Percentiles rank a stretch among this genome's conserved stretches.
Conservation (phyloP, 2,797 vertebrate genomes). For the Eulemur albifrons region DNA sequence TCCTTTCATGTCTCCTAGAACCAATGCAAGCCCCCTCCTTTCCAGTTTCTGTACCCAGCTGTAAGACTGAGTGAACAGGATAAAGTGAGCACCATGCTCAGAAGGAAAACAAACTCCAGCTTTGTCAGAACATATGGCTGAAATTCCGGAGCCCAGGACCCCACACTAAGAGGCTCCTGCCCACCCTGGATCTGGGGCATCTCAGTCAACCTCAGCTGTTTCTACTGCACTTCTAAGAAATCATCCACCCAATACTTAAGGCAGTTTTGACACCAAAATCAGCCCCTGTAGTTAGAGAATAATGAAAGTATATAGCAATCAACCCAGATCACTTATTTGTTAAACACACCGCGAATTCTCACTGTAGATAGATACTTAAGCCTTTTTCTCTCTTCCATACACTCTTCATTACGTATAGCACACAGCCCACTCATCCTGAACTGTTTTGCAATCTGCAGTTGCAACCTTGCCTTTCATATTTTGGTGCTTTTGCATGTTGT, state of each 20-base stretch:
- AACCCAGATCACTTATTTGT: neutral
- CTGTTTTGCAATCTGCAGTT: neutral
- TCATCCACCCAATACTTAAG: neutral
- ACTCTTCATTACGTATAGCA: neutral
- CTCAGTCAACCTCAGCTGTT: neutral
- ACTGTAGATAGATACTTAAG: neutral
- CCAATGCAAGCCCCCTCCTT: neutral
- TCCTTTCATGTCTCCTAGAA: neutral
- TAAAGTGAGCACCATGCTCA: neutral
- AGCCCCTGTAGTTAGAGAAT: neutral
- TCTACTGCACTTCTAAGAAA: neutral
- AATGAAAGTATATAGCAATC: neutral
- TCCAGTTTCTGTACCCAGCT: constrained; percentile 7
- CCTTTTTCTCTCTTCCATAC: accelerated
- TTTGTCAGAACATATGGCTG: constrained; percentile 18
- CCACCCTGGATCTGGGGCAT: neutral
- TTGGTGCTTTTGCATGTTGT: neutral
- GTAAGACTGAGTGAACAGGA: neutral
- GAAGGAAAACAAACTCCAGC: constrained; percentile 17
- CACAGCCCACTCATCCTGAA: too few relatives aligned
- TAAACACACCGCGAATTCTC: neutral
- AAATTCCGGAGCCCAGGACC: constrained; percentile 34
- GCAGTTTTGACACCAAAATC: neutral
- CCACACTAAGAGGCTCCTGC: neutral
- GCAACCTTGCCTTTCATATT: neutral